These are phyloP conservation scores for Pantherophis guttatus DNA, from an alignment of 2,113 vertebrate species.

Conservation along the genomic window DNA sequence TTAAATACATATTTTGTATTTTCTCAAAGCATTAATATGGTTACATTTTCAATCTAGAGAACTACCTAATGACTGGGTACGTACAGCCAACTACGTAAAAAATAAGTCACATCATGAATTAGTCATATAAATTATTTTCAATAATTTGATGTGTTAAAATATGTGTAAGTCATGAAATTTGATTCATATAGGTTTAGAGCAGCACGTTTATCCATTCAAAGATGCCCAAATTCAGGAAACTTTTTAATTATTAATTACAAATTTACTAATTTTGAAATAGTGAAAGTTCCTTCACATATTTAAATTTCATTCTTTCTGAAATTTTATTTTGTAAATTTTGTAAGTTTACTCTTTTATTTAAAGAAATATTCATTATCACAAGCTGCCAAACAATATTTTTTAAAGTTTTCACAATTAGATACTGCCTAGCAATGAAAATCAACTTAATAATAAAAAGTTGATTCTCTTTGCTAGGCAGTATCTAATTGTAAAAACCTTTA, in stretches of 20 bases:
- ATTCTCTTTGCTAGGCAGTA: neutral
- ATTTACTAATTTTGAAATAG: neutral
- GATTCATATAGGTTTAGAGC: neutral
- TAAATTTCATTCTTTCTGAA: neutral
- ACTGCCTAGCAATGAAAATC: neutral
- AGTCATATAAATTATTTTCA: neutral
- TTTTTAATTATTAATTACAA: neutral
- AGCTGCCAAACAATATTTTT: neutral
- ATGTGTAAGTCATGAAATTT: neutral
- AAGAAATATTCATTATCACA: neutral
- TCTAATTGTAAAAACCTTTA: neutral
- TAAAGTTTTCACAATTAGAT: neutral
- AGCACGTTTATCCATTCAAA: neutral
- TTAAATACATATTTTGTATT: neutral
- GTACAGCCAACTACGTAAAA: neutral
- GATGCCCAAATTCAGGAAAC: neutral
- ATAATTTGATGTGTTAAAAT: neutral
- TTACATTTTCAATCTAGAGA: neutral
- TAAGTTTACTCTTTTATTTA: neutral
- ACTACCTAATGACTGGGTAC: neutral
- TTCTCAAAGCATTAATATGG: neutral
- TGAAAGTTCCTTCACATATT: neutral
- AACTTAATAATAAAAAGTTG: neutral
- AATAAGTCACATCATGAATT: neutral
- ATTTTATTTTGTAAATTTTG: neutral